Conservation (phyloP, 2,797 vertebrate species). For the Coregonus ussuriensis region DNA sequence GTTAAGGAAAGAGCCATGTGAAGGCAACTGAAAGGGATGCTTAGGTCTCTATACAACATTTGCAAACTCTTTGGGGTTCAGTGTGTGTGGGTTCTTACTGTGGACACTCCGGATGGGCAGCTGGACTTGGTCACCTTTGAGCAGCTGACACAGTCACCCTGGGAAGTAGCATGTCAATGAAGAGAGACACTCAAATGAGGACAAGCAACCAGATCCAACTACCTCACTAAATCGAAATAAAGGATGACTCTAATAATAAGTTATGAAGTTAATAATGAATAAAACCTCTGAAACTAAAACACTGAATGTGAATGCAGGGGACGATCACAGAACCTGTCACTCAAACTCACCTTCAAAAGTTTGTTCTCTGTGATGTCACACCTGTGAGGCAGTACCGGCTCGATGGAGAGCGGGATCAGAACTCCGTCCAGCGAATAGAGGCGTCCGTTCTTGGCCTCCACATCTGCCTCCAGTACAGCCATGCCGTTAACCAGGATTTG, state of each 20-base stretch:
- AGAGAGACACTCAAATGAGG: background rate
- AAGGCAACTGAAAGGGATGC: background rate
- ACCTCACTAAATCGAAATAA: background rate
- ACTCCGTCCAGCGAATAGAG: constrained; percentile 84
- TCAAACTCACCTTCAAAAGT: constrained; percentile 59
- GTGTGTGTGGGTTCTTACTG: constrained; percentile 58
- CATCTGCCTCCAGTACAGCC: constrained; percentile 80
- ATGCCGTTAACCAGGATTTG: constrained; percentile 80
- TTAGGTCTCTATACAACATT: background rate
- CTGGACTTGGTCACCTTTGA: background rate
- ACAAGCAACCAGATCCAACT: background rate
- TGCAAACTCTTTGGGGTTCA: background rate
- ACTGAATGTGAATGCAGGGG: background rate
- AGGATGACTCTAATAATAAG: background rate
- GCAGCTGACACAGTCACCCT: constrained; percentile 61
- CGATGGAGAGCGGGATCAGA: constrained; percentile 86
- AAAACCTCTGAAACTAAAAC: background rate
- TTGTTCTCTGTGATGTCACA: constrained; percentile 78
- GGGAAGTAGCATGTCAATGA: constrained; percentile 3
- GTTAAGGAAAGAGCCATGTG: background rate
- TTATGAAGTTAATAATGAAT: background rate
- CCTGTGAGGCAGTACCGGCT: constrained; percentile 86
- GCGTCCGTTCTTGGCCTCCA: constrained; percentile 84
- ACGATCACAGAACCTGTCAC: background rate
- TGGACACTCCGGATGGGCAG: constrained; percentile 50